A percentile compares a stretch with the other conserved stretches of the same genome.
phyloP scores from a whole-genome alignment of 2,888 invertebrate species.

The Melinaea marsaeus region DNA sequence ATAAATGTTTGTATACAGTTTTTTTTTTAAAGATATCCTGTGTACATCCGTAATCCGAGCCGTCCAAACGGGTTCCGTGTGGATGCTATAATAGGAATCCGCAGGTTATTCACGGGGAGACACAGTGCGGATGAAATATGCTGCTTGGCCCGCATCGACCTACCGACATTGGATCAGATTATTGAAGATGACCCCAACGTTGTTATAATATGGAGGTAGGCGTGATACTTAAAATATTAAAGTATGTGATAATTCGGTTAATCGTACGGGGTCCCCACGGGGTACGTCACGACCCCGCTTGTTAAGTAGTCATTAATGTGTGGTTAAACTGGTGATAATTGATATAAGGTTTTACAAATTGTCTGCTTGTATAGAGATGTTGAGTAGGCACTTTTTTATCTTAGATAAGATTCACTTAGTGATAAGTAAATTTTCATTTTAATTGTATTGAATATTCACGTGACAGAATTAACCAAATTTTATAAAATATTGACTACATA shows the following conservation, averaged over 20 bases:
- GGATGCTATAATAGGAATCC: slow-evolving; percentile 64
- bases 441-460: too few relatives aligned
- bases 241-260: background rate
- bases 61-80: slow-evolving; percentile 52
- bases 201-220: slow-evolving; percentile 87
- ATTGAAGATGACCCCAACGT: slow-evolving; percentile 91
- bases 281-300: too few relatives aligned
- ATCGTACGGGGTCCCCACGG: background rate
- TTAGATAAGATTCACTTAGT: too few relatives aligned
- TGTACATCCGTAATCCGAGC: slow-evolving; percentile 48
- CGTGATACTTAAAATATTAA: background rate
- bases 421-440: too few relatives aligned
- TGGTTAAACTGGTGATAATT: too few relatives aligned
- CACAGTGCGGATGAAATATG: slow-evolving; percentile 94
- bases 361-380: too few relatives aligned
- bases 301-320: too few relatives aligned
- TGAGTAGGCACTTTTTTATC: too few relatives aligned
- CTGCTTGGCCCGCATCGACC: slow-evolving; percentile 86
- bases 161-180: slow-evolving; percentile 86
- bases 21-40: slow-evolving; percentile 53
- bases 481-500: too few relatives aligned
- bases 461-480: too few relatives aligned
- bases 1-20: background rate
- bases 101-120: slow-evolving; percentile 86
- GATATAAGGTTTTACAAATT: too few relatives aligned